Conservation (phyloP, 2,888 invertebrate species). For the Microctonus brassicae region DNA sequence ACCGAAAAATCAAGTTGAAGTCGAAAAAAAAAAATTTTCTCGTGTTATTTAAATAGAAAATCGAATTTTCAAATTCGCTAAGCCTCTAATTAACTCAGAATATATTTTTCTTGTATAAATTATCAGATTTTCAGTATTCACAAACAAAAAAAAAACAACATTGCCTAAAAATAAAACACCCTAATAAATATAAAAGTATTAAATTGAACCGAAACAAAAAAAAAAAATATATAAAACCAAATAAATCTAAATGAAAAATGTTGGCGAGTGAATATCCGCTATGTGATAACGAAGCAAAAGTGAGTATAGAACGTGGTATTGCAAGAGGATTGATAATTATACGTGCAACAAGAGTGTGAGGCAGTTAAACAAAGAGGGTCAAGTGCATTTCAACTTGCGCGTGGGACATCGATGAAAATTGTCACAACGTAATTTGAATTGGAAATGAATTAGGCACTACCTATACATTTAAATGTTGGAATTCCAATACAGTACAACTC, state of each 20-base stretch:
- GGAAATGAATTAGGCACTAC: conserved; percentile 9
- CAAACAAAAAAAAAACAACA: no score
- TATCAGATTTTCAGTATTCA: no score
- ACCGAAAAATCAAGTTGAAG: no score
- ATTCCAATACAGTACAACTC: not conserved
- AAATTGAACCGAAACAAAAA: not conserved
- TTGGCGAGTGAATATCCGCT: not conserved
- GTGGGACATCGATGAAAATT: conserved; percentile 12
- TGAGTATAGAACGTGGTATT: not conserved
- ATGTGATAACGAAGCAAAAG: not conserved
- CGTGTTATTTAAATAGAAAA: no score
- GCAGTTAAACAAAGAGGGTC: conserved; percentile 33
- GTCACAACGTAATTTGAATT: conserved; percentile 19
- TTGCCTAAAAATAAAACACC: no score
- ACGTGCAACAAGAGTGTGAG: conserved; percentile 26
- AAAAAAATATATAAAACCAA: conserved; percentile 5
- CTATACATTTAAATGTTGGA: not conserved
- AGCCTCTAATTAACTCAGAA: no score
- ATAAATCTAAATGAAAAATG: not conserved
- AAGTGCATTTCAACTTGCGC: conserved; percentile 12
- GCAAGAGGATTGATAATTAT: conserved; percentile 25
- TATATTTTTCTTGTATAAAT: no score
- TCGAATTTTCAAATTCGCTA: no score
- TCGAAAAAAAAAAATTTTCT: no score
- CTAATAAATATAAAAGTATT: not conserved